Evolutionary conservation across 1,140 invertebrate genomes (phyloP).

Genomic region (Capitella teleta): DNA sequence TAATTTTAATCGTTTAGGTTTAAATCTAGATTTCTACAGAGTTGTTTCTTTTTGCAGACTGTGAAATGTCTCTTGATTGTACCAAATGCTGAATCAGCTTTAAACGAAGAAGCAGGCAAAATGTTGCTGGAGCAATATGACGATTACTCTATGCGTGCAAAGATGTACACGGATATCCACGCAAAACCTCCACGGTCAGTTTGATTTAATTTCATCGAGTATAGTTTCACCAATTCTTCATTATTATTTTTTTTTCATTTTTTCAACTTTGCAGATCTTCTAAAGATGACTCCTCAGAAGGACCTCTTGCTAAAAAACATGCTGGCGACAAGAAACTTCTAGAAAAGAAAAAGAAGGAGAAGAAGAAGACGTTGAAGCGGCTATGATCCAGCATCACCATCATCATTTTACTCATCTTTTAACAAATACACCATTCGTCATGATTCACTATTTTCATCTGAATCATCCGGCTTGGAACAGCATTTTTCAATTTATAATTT

Average conservation of each 20-base stretch:
- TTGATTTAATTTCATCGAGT: neutral
- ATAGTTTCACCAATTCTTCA: constrained; percentile 8
- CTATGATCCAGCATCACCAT: no score
- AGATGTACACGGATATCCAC: constrained; percentile 91
- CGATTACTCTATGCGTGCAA: constrained; percentile 76
- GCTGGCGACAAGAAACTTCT: constrained; percentile 67
- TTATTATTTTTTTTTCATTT: constrained; percentile 3
- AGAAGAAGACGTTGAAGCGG: constrained; percentile 74
- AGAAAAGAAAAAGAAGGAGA: constrained; percentile 61
- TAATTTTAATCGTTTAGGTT: constrained; percentile 25
- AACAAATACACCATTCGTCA: no score
- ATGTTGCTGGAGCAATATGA: constrained; percentile 80
- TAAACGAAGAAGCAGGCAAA: constrained; percentile 89
- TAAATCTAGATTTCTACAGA: neutral
- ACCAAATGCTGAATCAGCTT: constrained; percentile 84
- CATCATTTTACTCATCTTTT: no score
- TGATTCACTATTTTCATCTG: no score
- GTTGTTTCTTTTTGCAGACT: constrained; percentile 51
- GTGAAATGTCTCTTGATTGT: constrained; percentile 86
- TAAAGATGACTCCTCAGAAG: constrained; percentile 23
- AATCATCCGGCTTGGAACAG: no score
- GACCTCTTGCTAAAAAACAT: constrained; percentile 70
- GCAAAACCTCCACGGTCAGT: constrained; percentile 47
- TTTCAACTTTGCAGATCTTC: constrained; percentile 4
- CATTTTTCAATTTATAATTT: no score